These are phyloP conservation scores for Oncorhynchus mykiss DNA, from an alignment of 2,113 vertebrate species.

Conservation along the genomic window DNA sequence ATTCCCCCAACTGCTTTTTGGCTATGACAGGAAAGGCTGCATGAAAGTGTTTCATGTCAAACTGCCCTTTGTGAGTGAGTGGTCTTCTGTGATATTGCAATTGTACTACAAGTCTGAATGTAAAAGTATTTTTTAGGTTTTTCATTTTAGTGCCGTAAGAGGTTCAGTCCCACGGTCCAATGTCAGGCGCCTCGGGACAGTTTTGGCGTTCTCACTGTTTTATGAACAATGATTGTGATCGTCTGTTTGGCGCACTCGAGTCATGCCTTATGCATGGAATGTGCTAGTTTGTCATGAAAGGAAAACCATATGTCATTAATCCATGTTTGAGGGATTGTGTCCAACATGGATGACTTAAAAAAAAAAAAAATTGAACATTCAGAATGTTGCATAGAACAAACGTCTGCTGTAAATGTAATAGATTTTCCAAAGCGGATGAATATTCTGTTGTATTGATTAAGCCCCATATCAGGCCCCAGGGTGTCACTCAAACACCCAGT, in stretches of 20 bases:
- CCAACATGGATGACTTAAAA: no score
- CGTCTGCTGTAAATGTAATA: no score
- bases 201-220: background rate
- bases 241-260: background rate
- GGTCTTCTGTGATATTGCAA: background rate
- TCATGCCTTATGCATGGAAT: background rate
- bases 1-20: background rate
- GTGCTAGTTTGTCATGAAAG: background rate
- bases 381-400: no score
- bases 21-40: background rate
- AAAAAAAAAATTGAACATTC: no score
- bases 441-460: no score
- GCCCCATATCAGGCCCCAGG: no score
- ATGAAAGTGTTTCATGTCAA: background rate
- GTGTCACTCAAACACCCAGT: no score
- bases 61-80: background rate
- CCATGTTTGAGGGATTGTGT: no score
- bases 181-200: background rate
- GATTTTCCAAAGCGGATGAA: no score
- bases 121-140: background rate
- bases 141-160: background rate
- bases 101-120: slow-evolving; percentile 5
- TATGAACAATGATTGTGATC: background rate
- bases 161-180: background rate
- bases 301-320: slow-evolving; percentile 1